phyloP scores from a whole-genome alignment of 2,888 invertebrate species.

The Hesperia comma region DNA sequence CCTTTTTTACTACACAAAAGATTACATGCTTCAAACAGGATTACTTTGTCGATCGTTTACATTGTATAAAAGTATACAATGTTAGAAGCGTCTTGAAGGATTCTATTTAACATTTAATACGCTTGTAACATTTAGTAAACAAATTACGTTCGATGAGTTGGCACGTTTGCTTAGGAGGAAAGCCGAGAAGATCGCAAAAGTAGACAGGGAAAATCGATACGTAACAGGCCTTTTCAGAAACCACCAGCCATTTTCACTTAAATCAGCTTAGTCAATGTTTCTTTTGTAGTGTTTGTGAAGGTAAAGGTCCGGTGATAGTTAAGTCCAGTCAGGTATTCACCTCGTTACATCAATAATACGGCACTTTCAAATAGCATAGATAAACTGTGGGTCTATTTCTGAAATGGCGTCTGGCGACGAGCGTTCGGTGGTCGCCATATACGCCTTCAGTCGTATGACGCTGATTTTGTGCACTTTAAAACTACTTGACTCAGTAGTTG shows the following conservation, averaged over 20 bases:
- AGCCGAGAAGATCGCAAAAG: neutral
- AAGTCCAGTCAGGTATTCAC: too few species aligned
- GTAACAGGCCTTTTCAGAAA: neutral
- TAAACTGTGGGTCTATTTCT: too few species aligned
- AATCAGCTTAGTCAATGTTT: constrained; percentile 2
- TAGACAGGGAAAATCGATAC: constrained; percentile 5
- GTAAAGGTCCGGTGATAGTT: too few species aligned
- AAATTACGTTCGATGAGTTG: constrained; percentile 22
- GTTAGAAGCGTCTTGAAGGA: neutral
- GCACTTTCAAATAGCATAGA: too few species aligned
- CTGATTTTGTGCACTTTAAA: too few species aligned
- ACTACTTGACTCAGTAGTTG: too few species aligned
- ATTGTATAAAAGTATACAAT: neutral
- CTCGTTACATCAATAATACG: too few species aligned
- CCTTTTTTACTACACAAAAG: neutral
- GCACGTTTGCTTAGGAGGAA: constrained; percentile 8
- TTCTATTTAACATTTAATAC: neutral
- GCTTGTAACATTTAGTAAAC: constrained; percentile 17
- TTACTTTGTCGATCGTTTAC: neutral
- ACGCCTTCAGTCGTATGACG: too few species aligned
- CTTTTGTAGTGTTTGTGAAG: neutral
- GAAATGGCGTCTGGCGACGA: too few species aligned
- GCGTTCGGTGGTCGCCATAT: too few species aligned
- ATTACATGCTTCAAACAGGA: neutral
- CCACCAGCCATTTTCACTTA: neutral